These are phyloP conservation scores for Pseudomyrmex flavicornis DNA, from an alignment of 1,140 invertebrate species.

Conservation along the genomic window DNA sequence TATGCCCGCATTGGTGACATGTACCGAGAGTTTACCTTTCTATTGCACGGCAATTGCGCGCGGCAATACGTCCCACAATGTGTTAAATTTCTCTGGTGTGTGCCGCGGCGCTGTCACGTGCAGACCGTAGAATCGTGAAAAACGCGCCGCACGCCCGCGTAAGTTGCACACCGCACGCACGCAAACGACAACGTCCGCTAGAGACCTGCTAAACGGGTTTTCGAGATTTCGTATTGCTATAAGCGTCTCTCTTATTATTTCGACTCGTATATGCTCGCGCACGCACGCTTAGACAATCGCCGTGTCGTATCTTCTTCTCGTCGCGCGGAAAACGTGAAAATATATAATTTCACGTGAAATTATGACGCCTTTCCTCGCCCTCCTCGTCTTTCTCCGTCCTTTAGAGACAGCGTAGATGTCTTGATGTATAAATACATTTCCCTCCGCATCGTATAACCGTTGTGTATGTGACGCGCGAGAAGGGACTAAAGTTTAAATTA, in stretches of 20 bases:
- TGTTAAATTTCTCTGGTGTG: slow-evolving; percentile 15
- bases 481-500: slow-evolving; percentile 26
- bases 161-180: slow-evolving; percentile 38
- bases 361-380: background rate
- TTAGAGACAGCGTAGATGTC: background rate
- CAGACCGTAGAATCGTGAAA: slow-evolving; percentile 30
- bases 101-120: slow-evolving; percentile 14
- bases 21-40: background rate
- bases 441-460: background rate
- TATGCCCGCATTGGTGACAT: background rate
- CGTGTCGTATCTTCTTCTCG: background rate
- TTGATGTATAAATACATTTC: slow-evolving; percentile 14
- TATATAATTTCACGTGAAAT: slow-evolving; percentile 43
- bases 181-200: background rate
- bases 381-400: background rate
- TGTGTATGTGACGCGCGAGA: background rate
- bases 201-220: slow-evolving; percentile 53
- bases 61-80: slow-evolving; percentile 19
- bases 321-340: slow-evolving; percentile 27
- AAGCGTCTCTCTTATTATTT: slow-evolving; percentile 43
- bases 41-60: slow-evolving; percentile 1
- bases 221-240: slow-evolving; percentile 59
- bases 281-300: slow-evolving; percentile 7
- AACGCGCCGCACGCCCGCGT: slow-evolving; percentile 41
- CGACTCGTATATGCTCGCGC: background rate